phyloP scores from a whole-genome alignment of 2,888 invertebrate genomes.

The Rutpela maculata region DNA sequence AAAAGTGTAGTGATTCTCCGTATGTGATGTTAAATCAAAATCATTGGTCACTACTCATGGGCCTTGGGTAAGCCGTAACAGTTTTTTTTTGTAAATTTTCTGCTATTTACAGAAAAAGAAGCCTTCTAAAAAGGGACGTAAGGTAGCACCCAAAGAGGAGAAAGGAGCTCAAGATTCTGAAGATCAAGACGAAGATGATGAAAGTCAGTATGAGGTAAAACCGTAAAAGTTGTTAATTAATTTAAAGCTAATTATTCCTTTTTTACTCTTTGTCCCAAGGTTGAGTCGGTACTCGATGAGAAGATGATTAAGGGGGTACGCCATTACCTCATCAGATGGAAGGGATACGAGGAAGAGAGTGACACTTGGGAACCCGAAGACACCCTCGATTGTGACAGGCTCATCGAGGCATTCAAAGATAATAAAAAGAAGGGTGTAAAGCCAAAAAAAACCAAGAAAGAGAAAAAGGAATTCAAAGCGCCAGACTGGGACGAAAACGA shows the following conservation, averaged over 20 bases:
- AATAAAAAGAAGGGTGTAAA: slow-evolving; percentile 60
- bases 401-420: slow-evolving; percentile 78
- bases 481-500: slow-evolving; percentile 77
- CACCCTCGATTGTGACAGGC: slow-evolving; percentile 82
- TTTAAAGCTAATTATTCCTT: background rate
- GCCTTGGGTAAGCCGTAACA: too few relatives aligned
- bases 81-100: too few relatives aligned
- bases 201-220: slow-evolving; percentile 74
- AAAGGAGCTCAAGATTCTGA: slow-evolving; percentile 21
- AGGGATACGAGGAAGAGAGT: slow-evolving; percentile 81
- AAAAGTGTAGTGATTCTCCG: too few relatives aligned
- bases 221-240: slow-evolving; percentile 23
- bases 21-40: too few relatives aligned
- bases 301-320: slow-evolving; percentile 82
- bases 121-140: slow-evolving; percentile 34
- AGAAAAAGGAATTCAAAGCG: slow-evolving; percentile 72
- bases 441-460: slow-evolving; percentile 59
- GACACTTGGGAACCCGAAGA: slow-evolving; percentile 87
- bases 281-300: slow-evolving; percentile 83
- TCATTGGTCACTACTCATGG: too few relatives aligned
- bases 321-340: slow-evolving; percentile 86
- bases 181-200: slow-evolving; percentile 65
- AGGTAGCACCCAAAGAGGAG: slow-evolving; percentile 60
- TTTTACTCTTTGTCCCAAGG: slow-evolving; percentile 73
- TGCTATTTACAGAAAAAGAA: slow-evolving; percentile 47